phyloP scores from a whole-genome alignment of 2,888 invertebrate genomes.

The Andrena bucephala region DNA sequence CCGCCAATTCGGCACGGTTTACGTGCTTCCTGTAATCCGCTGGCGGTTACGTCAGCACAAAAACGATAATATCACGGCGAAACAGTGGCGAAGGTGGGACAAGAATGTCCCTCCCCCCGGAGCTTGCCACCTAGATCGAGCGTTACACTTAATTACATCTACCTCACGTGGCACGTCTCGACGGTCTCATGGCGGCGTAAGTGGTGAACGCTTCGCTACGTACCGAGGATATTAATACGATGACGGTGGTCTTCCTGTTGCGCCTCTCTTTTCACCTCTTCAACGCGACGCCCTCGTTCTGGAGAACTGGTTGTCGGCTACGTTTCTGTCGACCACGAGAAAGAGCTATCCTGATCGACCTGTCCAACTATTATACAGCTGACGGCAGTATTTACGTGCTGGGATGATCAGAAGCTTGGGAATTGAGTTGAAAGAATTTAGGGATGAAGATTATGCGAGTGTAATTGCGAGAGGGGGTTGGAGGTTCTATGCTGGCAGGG shows the following conservation, averaged over 20 bases:
- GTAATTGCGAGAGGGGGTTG: too few species aligned
- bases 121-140: constrained; percentile 38
- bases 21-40: constrained; percentile 41
- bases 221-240: constrained; percentile 73
- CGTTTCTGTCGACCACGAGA: constrained; percentile 4
- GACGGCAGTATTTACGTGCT: too few species aligned
- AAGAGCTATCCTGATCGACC: not conserved
- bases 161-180: constrained; percentile 54
- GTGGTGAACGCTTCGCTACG: constrained; percentile 72
- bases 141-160: constrained; percentile 72
- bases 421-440: too few species aligned
- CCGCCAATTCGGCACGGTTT: constrained; percentile 48
- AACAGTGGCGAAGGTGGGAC: constrained; percentile 5
- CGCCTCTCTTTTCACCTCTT: constrained; percentile 5
- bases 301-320: constrained; percentile 8
- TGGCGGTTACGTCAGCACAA: constrained; percentile 14
- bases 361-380: too few species aligned
- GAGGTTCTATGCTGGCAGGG: too few species aligned
- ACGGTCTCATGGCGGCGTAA: constrained; percentile 54
- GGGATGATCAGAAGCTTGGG: too few species aligned
- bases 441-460: too few species aligned
- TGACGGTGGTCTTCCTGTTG: constrained; percentile 60
- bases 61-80: constrained; percentile 37
- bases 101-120: constrained; percentile 10
- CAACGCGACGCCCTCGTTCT: constrained; percentile 22